Evolutionary conservation across 1,140 invertebrate genomes (phyloP).

Genomic region (Physella acuta): DNA sequence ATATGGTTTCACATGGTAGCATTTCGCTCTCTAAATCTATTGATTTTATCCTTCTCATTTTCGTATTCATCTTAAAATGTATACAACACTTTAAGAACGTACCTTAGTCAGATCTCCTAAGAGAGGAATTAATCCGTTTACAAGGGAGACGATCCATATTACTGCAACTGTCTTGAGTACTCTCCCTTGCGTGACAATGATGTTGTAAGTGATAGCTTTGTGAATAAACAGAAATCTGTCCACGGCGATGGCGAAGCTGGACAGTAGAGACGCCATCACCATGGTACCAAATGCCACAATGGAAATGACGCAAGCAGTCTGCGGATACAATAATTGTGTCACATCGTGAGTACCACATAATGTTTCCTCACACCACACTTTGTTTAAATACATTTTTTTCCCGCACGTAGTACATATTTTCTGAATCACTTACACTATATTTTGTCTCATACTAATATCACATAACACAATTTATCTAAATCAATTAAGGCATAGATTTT

Average conservation of each 20-base stretch:
- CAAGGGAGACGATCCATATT: not conserved
- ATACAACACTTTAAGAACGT: no score
- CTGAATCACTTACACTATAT: not conserved
- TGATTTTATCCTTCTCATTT: no score
- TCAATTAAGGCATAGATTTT: not conserved
- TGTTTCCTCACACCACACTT: not conserved
- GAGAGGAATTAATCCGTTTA: not conserved
- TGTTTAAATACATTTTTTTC: not conserved
- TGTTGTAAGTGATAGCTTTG: not conserved
- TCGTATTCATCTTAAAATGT: no score
- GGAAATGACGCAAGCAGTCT: not conserved
- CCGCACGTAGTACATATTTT: not conserved
- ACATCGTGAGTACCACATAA: not conserved
- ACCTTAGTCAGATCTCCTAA: no score
- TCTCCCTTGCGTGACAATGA: not conserved
- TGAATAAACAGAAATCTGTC: constrained; percentile 14
- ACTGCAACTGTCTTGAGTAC: not conserved
- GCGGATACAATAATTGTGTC: not conserved
- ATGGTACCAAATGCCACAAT: not conserved
- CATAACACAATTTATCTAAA: not conserved
- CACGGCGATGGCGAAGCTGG: constrained; percentile 12
- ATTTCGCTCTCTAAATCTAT: no score
- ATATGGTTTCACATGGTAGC: no score
- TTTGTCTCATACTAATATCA: not conserved
- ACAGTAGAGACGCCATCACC: not conserved